Evolutionary conservation across 1,140 invertebrate species (phyloP), one percentile per base, ranked within the genome.

Genomic region (Drosophila kurseongensis): DNA sequence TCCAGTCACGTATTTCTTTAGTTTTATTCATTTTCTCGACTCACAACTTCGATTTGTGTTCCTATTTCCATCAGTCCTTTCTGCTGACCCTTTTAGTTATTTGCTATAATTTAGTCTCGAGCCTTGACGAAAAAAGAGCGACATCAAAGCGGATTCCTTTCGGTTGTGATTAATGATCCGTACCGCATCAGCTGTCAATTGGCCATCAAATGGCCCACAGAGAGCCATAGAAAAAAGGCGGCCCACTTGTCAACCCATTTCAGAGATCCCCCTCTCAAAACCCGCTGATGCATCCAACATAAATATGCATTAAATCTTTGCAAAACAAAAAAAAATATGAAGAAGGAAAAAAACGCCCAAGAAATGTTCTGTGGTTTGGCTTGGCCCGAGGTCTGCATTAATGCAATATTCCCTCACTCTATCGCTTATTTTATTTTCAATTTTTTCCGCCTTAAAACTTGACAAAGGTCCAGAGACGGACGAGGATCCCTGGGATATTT

Each of bases 291-390:
- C 59, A 58, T 27, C 57, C 57, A 48, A 38, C 63, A 78, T 78
- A 75, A 75, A 78, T 78, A 78, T 78, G 75, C 75, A 78, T 75
- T 62, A 45, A 61, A 62, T 47, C 73, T 41, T 65, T 29, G 62
- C 74, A 14, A 52, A 52, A 52, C 3, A 10, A 1, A 5, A 10
- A 9, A 32, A n/a, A n/a, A n/a, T n/a, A n/a, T n/a, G n/a, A n/a
- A 14, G 8, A 32, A 35, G 23, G 5, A 52, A 52, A 55, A 40
- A 18, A 8, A 16, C 7, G 8, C 7, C 41, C n/a, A 44, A 44
- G 13, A 35, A 29, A 48, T 47, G 12, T n/a, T 48, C 23, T 50
- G 12, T 14, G 13, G 47, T 32, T 32, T n/a, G 4, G 4, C 1
- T 35, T 16, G 4, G 27, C 8, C 27, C 18, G 35, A 44, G 27